Base-by-base conservation (phyloP, 2,113 vertebrate genomes). In the Osmerus eperlanus region DNA sequence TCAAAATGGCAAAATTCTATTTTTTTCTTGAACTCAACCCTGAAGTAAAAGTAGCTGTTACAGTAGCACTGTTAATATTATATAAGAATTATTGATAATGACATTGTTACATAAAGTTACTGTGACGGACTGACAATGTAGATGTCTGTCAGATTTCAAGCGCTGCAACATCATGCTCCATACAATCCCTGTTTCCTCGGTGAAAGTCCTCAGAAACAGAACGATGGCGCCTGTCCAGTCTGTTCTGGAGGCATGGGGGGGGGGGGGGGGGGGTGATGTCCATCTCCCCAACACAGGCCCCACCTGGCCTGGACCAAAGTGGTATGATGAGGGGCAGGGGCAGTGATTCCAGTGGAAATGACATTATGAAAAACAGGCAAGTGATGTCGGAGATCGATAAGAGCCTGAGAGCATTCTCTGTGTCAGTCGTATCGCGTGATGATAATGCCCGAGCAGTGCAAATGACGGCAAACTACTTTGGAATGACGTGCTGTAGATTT, bases 1-100 rank as follows among this genome's bases (percentile, higher is more conserved):
- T 71, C 41, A 68, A 75, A n/a, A 19, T 84, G 82, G 68, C 78
- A 88, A 89, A 89, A 82, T 66, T 0, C 74, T 75, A 13, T 61
- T 80, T 89, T 87, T 86, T 86, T 79, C 85, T 86, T 81, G 0
- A 83, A 85, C 77, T 78, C 60, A 83, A 85, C 73, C 84, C 83
- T 86, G 81, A 85, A 87, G 79, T 79, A 85, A 81, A 47, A 78
- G 70, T 77, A 79, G 84, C 73, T 73, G 86, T 84, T 84, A 85
- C 84, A 83, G 67, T 76, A 79, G 80, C 65, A 80, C 68, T 81
- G 75, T 80, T 79, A 75, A 76, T 80, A 84, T 61, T 78, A 8
- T 65, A 87, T 74, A 75, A 84, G 41, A 77, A 60, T 75, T 68
- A 68, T 85, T 82, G 67, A 64, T 28, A 64, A 56, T n/a, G 6